Percentiles rank a stretch among this genome's conserved stretches.
Conservation (phyloP, 2,888 invertebrate genomes). For the Helicoverpa assulta region DNA sequence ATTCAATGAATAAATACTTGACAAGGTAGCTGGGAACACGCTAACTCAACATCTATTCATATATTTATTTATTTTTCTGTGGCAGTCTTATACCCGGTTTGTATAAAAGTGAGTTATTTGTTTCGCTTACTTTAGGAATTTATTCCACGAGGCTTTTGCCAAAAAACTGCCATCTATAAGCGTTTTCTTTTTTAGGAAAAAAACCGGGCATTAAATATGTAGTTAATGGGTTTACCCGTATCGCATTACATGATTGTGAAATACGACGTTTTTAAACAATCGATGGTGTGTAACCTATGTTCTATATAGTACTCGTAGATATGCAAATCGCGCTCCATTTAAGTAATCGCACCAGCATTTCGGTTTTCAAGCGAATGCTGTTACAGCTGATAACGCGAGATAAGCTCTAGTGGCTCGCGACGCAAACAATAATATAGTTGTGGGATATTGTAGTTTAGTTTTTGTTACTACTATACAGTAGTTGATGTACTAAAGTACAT, state of each 20-base stretch:
- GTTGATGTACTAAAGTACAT: too few relatives aligned
- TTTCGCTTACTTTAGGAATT: too few relatives aligned
- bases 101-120: too few relatives aligned
- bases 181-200: too few relatives aligned
- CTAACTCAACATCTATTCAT: background rate
- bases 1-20: background rate
- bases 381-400: slow-evolving; percentile 74
- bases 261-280: slow-evolving; percentile 20
- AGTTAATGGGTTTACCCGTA: background rate
- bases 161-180: too few relatives aligned
- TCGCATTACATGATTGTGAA: background rate
- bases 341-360: slow-evolving; percentile 79
- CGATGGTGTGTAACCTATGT: slow-evolving; percentile 50
- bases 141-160: too few relatives aligned
- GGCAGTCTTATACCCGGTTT: background rate
- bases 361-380: slow-evolving; percentile 70
- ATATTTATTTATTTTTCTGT: background rate
- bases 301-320: slow-evolving; percentile 61
- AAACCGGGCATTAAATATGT: too few relatives aligned
- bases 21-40: background rate
- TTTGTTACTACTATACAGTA: background rate
- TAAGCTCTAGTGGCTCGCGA: slow-evolving; percentile 63
- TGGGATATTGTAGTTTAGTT: slow-evolving; percentile 14
- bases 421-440: slow-evolving; percentile 32
- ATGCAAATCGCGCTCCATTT: slow-evolving; percentile 84